These are phyloP conservation scores for Polyodon spathula DNA, from an alignment of 2,113 vertebrate species.

Conservation along the genomic window DNA sequence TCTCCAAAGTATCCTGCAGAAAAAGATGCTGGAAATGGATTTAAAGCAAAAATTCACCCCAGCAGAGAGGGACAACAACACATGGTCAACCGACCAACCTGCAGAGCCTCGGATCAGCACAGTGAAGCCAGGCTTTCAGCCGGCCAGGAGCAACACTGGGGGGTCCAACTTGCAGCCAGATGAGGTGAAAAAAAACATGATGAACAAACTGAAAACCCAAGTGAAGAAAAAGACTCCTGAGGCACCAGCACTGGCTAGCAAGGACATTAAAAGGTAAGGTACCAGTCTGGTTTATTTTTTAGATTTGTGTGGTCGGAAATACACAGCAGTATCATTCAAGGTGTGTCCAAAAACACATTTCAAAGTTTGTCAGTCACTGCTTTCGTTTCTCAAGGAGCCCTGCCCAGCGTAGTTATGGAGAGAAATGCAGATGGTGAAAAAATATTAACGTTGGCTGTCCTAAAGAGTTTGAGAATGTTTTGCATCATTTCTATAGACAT, in stretches of 20 bases:
- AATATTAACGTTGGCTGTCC: too few species aligned
- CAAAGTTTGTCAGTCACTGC: too few species aligned
- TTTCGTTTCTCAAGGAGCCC: too few species aligned
- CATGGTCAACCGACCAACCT: constrained; percentile 42
- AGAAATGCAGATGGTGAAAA: too few species aligned
- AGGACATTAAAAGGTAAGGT: constrained; percentile 38
- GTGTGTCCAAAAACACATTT: too few species aligned
- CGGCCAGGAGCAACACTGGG: constrained; percentile 18
- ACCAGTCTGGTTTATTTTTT: not conserved
- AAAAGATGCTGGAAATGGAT: constrained; percentile 66
- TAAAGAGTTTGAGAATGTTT: too few species aligned
- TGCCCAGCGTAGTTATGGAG: too few species aligned
- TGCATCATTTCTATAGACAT: too few species aligned
- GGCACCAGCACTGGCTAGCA: constrained; percentile 10
- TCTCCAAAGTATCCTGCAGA: constrained; percentile 58
- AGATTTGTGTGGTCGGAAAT: not conserved
- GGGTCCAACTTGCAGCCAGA: not conserved
- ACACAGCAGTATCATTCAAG: too few species aligned
- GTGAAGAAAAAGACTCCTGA: constrained; percentile 34
- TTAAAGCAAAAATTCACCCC: constrained; percentile 38
- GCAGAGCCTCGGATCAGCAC: constrained; percentile 37
- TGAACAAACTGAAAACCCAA: constrained; percentile 45
- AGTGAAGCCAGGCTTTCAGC: constrained; percentile 9
- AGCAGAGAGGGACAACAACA: constrained; percentile 37
- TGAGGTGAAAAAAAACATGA: constrained; percentile 34